A percentile compares a stretch with the other conserved stretches of the same genome.
phyloP scores from a whole-genome alignment of 92 coral and sea anemone species.

The Phenganax stokvisi region DNA sequence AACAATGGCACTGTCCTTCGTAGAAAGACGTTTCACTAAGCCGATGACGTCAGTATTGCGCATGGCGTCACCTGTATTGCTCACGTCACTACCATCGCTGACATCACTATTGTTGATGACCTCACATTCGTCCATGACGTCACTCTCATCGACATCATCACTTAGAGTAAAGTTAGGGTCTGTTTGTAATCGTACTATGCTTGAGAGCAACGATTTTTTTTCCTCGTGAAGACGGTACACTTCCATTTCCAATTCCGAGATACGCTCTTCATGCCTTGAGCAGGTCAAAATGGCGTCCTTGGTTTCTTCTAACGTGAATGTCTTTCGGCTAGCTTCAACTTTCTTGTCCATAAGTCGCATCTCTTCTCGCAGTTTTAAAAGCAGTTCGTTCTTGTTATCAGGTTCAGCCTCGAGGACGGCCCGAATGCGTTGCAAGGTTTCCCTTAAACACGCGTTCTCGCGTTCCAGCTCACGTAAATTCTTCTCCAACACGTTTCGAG shows the following conservation, averaged over 20 bases:
- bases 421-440: conserved; percentile 31
- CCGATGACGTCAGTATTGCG: neutral
- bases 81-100: neutral
- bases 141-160: conserved; percentile 32
- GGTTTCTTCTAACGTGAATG: neutral
- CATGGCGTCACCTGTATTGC: neutral
- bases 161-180: conserved; percentile 39
- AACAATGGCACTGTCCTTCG: neutral
- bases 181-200: conserved; percentile 30
- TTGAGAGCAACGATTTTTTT: conserved; percentile 63
- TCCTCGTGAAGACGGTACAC: conserved; percentile 76
- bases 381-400: neutral
- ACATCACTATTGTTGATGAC: neutral
- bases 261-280: conserved; percentile 30
- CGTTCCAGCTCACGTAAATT: conserved; percentile 22
- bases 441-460: conserved; percentile 11
- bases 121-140: conserved; percentile 2
- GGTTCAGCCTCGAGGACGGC: conserved; percentile 22
- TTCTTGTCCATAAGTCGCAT: conserved; percentile 22
- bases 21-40: neutral
- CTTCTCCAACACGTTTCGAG: conserved; percentile 9
- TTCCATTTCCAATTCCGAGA: conserved; percentile 72
- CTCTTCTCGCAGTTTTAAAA: conserved; percentile 67
- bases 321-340: neutral
- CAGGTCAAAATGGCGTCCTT: neutral